Evolutionary conservation across 2,888 invertebrate species (phyloP).

Genomic region (Xestia xanthographa): DNA sequence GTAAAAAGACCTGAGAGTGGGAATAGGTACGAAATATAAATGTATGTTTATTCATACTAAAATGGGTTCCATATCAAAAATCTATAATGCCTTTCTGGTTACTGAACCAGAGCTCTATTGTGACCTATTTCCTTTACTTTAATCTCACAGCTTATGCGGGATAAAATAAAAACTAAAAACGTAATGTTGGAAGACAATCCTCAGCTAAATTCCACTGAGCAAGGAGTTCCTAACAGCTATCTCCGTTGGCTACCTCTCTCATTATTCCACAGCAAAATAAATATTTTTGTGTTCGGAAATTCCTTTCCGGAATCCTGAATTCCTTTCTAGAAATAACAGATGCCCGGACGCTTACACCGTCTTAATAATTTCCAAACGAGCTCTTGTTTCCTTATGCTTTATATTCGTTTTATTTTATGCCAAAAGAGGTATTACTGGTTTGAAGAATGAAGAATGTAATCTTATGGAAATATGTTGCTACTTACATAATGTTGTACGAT

Average conservation of each 20-base stretch:
- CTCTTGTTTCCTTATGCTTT: constrained; percentile 50
- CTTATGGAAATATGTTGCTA: constrained; percentile 28
- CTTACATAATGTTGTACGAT: constrained; percentile 2
- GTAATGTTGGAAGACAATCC: constrained; percentile 58
- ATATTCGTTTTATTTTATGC: constrained; percentile 50
- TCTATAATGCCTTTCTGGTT: constrained; percentile 20
- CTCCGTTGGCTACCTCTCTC: constrained; percentile 52
- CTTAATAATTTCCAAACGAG: constrained; percentile 61
- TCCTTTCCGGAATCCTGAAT: constrained; percentile 52
- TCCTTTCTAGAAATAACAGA: constrained; percentile 59
- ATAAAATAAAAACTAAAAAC: constrained; percentile 56
- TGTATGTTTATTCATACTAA: constrained; percentile 1
- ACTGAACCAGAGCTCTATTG: constrained; percentile 32
- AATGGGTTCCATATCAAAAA: constrained; percentile 24
- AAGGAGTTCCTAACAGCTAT: constrained; percentile 58
- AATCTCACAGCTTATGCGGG: constrained; percentile 44
- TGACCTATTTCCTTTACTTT: constrained; percentile 30
- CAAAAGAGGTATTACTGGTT: constrained; percentile 45
- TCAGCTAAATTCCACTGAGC: constrained; percentile 56
- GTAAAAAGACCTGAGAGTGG: neutral
- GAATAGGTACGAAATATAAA: neutral
- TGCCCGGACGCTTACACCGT: constrained; percentile 52
- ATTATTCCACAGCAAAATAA: constrained; percentile 62
- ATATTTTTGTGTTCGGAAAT: constrained; percentile 61
- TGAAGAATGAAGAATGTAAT: constrained; percentile 35